These are phyloP conservation scores for Agrotis puta DNA, from an alignment of 2,888 invertebrate species.

Conservation along the genomic window DNA sequence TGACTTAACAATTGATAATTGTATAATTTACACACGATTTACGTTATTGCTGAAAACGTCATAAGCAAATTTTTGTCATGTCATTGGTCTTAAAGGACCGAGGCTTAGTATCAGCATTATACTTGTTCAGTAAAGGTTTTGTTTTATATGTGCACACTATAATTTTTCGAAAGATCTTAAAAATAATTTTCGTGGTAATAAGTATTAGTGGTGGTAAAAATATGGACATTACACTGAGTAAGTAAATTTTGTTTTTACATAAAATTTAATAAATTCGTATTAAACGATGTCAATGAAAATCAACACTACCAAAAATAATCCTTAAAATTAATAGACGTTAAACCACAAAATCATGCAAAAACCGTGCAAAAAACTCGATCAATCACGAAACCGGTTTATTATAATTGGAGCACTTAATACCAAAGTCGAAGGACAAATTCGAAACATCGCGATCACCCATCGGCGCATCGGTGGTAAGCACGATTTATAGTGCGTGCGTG, in stretches of 20 bases:
- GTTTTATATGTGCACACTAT: too few species aligned
- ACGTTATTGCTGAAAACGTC: neutral
- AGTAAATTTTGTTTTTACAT: neutral
- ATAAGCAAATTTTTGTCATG: neutral
- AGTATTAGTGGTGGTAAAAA: too few species aligned
- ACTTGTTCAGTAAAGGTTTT: too few species aligned
- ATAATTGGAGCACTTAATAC: conserved; percentile 73
- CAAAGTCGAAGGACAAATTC: conserved; percentile 72
- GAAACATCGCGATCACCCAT: conserved; percentile 73
- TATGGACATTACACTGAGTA: neutral
- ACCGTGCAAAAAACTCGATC: conserved; percentile 17
- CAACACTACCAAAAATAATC: neutral
- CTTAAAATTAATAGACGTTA: neutral
- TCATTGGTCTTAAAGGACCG: neutral
- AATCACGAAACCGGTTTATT: conserved; percentile 54
- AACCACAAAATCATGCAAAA: conserved; percentile 3
- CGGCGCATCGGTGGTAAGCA: conserved; percentile 63
- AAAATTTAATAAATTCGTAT: neutral
- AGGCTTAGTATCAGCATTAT: too few species aligned
- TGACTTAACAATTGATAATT: neutral
- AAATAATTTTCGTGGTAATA: too few species aligned
- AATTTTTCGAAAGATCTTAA: too few species aligned
- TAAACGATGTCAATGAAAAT: neutral
- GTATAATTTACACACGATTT: neutral
- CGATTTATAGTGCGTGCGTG: conserved; percentile 73